Conservation (phyloP, 1,140 invertebrate species). For the Drepana arcuata region DNA sequence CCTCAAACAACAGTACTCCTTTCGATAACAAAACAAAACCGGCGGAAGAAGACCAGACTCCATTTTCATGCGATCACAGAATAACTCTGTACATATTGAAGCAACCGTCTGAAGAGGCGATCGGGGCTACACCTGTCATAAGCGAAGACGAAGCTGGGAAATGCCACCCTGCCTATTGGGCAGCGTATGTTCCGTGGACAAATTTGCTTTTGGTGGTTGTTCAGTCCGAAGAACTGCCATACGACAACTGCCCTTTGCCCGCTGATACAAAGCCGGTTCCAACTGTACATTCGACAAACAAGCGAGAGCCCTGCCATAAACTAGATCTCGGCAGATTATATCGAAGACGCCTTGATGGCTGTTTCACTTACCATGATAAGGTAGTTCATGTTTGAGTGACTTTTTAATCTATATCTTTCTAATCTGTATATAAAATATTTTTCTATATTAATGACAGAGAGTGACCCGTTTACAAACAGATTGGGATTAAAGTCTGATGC, state of each 20-base stretch:
- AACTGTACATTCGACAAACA: slow-evolving; percentile 57
- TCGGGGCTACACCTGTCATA: slow-evolving; percentile 47
- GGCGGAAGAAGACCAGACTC: slow-evolving; percentile 61
- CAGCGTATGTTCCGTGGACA: slow-evolving; percentile 77
- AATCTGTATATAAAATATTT: not conserved
- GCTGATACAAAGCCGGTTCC: slow-evolving; percentile 50
- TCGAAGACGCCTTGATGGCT: slow-evolving; percentile 78
- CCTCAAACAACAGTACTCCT: no score
- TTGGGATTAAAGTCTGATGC: no score
- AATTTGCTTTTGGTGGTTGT: slow-evolving; percentile 88
- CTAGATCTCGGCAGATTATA: slow-evolving; percentile 78
- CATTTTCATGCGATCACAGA: slow-evolving; percentile 76
- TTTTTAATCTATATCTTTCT: not conserved
- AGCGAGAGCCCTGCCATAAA: slow-evolving; percentile 79
- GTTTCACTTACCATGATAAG: slow-evolving; percentile 81
- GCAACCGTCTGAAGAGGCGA: slow-evolving; percentile 59
- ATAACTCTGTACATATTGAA: slow-evolving; percentile 79
- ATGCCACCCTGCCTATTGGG: slow-evolving; percentile 72
- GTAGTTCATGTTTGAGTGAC: no score
- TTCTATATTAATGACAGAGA: slow-evolving; percentile 25
- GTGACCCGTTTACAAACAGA: no score
- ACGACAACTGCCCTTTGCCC: slow-evolving; percentile 48
- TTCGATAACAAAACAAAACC: no score
- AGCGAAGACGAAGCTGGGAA: slow-evolving; percentile 28
- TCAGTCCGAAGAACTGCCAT: slow-evolving; percentile 47